Evolutionary conservation across 2,888 invertebrate species (phyloP), one percentile per base, ranked within the genome.

Genomic region (Dorcus parallelipipedus): DNA sequence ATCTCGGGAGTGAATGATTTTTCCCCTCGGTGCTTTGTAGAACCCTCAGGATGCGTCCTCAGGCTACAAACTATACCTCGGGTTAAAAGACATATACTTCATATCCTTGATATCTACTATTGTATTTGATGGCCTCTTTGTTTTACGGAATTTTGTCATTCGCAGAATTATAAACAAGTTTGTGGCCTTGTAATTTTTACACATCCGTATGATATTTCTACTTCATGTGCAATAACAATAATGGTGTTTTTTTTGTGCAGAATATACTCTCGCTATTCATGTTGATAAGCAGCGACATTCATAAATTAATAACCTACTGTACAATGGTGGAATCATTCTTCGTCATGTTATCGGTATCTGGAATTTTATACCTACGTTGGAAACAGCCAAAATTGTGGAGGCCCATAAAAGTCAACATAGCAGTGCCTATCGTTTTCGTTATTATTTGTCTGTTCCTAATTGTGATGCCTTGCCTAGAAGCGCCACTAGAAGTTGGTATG

Each of bases 251-350:
- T 56, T 64, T 63, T 66, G 81, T 83, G 61, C 79, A 94, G 94
- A 91, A 92, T 79, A 73, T 88, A 62, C 81, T 95, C 60, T 95
- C 95, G 0, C 79, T 95, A 59, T 74, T 92, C 54, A 95, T 95
- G 91, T 78, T 96, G 69, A 86, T 89, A 59, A 90, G 91, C 4
- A 88, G 88, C 73, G 90, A 95, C 78, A 86, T 96, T 52, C 90
- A 91, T 70, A 85, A 89, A 26, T 82, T 96, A 53, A 95, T 96
- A 69, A 94, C 94, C 2, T 96, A 95, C 76, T 90, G 93, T 71
- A 93, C 91, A 56, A 93, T 95, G 70, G 94, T 95, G 45, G 96
- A 96, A 78, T 92, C 95, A 23, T 89, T 93, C 76, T 96, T 96
- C 79, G 93, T 95, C 49, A 91, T 91, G 75, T 76, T 94, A 38